Conservation (phyloP, 1,140 invertebrate genomes). For the Proales similis region DNA sequence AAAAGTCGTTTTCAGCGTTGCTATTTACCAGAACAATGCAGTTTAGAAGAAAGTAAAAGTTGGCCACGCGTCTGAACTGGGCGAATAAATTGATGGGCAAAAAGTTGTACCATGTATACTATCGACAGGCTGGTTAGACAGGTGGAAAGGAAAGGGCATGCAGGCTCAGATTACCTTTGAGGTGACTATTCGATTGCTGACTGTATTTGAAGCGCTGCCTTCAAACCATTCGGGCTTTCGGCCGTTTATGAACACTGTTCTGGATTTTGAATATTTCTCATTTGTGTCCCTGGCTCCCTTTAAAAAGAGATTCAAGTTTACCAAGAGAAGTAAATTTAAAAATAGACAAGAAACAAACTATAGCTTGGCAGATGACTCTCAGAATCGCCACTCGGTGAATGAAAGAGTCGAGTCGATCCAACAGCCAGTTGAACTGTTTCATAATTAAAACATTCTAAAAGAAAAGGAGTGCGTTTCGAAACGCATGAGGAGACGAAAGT, state of each 20-base stretch:
- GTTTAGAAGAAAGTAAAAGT: constrained; percentile 72
- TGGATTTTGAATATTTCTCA: constrained; percentile 18
- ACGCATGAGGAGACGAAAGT: too few relatives aligned
- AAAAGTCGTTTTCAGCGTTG: not conserved
- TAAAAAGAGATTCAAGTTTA: too few relatives aligned
- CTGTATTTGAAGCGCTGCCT: constrained; percentile 9
- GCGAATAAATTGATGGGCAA: constrained; percentile 92
- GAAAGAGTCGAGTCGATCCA: too few relatives aligned
- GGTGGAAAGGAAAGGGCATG: not conserved
- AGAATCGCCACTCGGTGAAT: too few relatives aligned
- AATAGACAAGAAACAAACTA: too few relatives aligned
- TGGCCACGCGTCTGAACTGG: constrained; percentile 77
- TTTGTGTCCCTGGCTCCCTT: constrained; percentile 16
- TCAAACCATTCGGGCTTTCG: not conserved
- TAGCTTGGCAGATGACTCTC: too few relatives aligned
- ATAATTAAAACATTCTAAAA: too few relatives aligned
- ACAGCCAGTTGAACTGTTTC: too few relatives aligned
- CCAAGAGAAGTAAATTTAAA: too few relatives aligned
- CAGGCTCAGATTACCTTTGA: constrained; percentile 14
- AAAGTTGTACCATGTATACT: constrained; percentile 85
- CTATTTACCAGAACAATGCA: constrained; percentile 57
- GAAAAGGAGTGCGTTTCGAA: too few relatives aligned
- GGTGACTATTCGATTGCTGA: constrained; percentile 23
- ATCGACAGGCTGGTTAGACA: not conserved
- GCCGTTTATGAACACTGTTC: constrained; percentile 22